Conservation (phyloP, 2,797 vertebrate genomes). For the Bovichtus diacanthus region DNA sequence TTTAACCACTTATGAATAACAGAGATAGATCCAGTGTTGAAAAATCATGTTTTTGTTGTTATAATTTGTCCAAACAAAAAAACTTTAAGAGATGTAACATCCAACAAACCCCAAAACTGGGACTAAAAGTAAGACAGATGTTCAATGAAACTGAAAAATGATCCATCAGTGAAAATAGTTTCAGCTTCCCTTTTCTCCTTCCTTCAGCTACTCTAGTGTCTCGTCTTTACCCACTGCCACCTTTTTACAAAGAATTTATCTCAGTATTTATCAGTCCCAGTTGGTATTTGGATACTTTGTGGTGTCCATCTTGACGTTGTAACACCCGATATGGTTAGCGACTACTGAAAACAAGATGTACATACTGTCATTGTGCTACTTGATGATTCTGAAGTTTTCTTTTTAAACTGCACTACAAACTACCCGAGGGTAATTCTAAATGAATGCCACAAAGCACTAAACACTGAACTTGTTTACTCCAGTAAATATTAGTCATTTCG, state of each 20-base stretch:
- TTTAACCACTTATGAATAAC: background rate
- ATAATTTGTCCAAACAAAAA: conserved; percentile 13
- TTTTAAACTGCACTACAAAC: background rate
- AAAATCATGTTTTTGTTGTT: background rate
- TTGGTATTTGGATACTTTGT: background rate
- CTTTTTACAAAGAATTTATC: conserved; percentile 30
- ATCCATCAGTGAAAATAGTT: background rate
- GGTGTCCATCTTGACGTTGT: background rate
- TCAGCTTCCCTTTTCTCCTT: conserved; percentile 19
- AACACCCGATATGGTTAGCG: background rate
- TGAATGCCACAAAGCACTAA: background rate
- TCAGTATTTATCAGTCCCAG: conserved; percentile 55
- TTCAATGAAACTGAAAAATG: conserved; percentile 2
- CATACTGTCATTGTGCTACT: background rate
- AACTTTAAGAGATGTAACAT: background rate
- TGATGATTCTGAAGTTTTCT: background rate
- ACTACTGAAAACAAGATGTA: background rate
- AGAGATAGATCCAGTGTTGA: background rate
- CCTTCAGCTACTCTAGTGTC: conserved; percentile 11
- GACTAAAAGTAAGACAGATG: conserved; percentile 14
- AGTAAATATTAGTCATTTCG: background rate
- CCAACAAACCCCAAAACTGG: conserved; percentile 2
- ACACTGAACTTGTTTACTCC: background rate
- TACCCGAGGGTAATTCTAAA: background rate
- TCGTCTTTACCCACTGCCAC: conserved; percentile 30